Base-by-base conservation (phyloP, 2,113 vertebrate genomes). In the Platycercus adscitus region DNA sequence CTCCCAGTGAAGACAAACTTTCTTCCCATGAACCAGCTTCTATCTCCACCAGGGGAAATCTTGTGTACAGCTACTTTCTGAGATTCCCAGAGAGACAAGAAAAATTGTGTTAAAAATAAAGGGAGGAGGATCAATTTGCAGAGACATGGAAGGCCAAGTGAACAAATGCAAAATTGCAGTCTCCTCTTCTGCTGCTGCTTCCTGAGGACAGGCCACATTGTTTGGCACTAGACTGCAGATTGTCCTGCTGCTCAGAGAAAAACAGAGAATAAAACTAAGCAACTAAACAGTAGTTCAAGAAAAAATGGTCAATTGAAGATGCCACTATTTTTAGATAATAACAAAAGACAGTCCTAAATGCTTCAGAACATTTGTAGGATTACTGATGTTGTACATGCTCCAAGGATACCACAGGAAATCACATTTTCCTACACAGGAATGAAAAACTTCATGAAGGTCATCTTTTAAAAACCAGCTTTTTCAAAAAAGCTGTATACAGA, bases 151-250 rank as follows among this genome's bases (percentile, higher is more conserved):
- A 73, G 17, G 70, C 10, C 35, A 11, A 47, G 31, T 37, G 47
- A 71, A 66, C 15, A 44, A 81, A 71, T 28, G 4, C 1, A 2
- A 66, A 82, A 33, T 19, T 28, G 19, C 29, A 46, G 39, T 31
- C 37, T 61, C 23, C 5, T 53, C 19, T 70, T 8, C 55, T 72
- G 81, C 66, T 68, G 23, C 43, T 81, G 25, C 39, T 75, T 84
- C 76, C 37, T 68, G 43, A 58, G 39, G 49, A 47, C 31, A 58
- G 31, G 13, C 8, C 19, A 11, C 1, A 1, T 16, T 56, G 33
- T n/a, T 17, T 60, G 20, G 11, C 4, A 1, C 31, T 75, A 33
- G 21, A 75, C 44, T 0, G 0, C 23, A 29, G 46, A 16, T 64
- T 58, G 41, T 70, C 68, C 53, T 86, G 46, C 37, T 93, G 24